Conservation (phyloP, 2,113 vertebrate genomes). For the Hippocampus comes region DNA sequence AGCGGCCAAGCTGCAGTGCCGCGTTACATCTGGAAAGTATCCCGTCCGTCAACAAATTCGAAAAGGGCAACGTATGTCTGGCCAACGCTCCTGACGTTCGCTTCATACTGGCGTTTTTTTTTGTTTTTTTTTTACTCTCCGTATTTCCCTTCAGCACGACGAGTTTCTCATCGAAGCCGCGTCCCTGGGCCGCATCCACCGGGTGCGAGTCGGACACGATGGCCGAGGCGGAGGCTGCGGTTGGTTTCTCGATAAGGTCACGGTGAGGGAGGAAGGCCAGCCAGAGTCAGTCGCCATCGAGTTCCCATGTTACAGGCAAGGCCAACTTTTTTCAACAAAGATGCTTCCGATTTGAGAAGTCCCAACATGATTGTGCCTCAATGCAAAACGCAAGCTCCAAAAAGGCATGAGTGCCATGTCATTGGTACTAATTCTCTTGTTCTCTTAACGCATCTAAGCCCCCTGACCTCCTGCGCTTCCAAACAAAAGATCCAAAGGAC, state of each 20-base stretch:
- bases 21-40: constrained; percentile 42
- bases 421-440: not conserved
- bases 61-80: constrained; percentile 87
- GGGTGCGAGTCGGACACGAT: constrained; percentile 88
- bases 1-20: constrained; percentile 49
- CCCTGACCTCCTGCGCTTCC: not conserved
- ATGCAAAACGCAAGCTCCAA: not conserved
- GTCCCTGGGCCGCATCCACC: constrained; percentile 79
- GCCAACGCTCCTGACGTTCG: not conserved
- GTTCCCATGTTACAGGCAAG: constrained; percentile 92
- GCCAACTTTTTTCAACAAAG: not conserved
- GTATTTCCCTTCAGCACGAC: constrained; percentile 74
- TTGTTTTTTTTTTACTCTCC: not conserved
- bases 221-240: constrained; percentile 89
- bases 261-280: constrained; percentile 92
- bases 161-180: constrained; percentile 93
- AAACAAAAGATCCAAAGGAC: not conserved
- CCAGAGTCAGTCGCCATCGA: constrained; percentile 82
- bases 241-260: constrained; percentile 92
- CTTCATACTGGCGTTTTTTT: not conserved
- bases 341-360: no score
- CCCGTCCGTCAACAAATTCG: constrained; percentile 82
- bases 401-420: not conserved
- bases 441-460: not conserved
- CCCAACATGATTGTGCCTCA: not conserved